Evolutionary conservation across 2,888 invertebrate species (phyloP).

Genomic region (Smittia aterrima): DNA sequence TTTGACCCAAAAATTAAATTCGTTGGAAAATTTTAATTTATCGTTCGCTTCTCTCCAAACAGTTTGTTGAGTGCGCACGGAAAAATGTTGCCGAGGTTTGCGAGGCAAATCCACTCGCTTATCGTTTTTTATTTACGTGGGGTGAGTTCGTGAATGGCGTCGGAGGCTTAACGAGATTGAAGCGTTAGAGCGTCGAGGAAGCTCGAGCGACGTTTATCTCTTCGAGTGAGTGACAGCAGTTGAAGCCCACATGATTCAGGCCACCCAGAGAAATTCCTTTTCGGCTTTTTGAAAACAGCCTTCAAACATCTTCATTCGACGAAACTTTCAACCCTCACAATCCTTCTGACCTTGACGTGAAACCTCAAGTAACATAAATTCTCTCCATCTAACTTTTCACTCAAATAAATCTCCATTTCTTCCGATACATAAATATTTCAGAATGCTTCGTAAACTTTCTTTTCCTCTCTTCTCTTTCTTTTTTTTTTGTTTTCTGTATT

Average conservation of each 20-base stretch:
- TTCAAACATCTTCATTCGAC: background rate
- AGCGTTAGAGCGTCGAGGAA: too few relatives aligned
- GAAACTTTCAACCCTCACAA: background rate
- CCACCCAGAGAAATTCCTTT: too few relatives aligned
- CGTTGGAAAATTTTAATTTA: slow-evolving; percentile 39
- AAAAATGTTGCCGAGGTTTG: background rate
- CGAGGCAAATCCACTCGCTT: slow-evolving; percentile 4
- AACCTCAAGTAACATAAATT: background rate
- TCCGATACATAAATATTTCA: slow-evolving; percentile 13
- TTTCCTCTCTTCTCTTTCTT: too few relatives aligned
- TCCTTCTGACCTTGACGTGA: background rate
- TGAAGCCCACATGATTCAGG: too few relatives aligned
- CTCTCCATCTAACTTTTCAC: background rate
- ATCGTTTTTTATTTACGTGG: too few relatives aligned
- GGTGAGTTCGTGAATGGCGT: too few relatives aligned
- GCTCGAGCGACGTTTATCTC: too few relatives aligned
- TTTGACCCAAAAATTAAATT: slow-evolving; percentile 35
- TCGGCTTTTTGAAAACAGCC: background rate
- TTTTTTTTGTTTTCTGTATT: background rate
- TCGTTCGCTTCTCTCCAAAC: background rate
- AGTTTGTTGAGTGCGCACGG: background rate
- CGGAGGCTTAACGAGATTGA: too few relatives aligned
- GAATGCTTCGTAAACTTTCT: background rate
- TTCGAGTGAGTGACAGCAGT: too few relatives aligned
- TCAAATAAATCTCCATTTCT: background rate